Conservation (phyloP, 2,888 invertebrate genomes). For the Cosmopolites sordidus region DNA sequence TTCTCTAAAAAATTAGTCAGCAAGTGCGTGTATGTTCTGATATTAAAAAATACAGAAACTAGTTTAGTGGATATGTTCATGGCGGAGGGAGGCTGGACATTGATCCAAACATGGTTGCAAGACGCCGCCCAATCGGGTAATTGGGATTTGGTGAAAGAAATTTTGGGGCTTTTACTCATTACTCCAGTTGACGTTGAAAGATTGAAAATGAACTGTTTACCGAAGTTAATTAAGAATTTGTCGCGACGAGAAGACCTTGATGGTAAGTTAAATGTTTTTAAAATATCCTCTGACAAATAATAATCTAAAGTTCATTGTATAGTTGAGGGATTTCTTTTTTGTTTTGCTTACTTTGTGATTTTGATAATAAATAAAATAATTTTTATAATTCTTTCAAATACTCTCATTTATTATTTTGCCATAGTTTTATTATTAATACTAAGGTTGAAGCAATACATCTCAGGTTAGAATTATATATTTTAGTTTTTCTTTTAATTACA, state of each 20-base stretch:
- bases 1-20: slow-evolving; percentile 93
- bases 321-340: too few relatives aligned
- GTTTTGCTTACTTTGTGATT: too few relatives aligned
- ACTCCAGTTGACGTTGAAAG: slow-evolving; percentile 90
- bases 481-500: slow-evolving; percentile 16
- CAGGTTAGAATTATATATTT: too few relatives aligned
- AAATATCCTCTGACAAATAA: too few relatives aligned
- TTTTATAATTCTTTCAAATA: too few relatives aligned
- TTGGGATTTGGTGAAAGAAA: slow-evolving; percentile 81
- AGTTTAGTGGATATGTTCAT: slow-evolving; percentile 84
- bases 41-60: slow-evolving; percentile 80
- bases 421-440: too few relatives aligned
- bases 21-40: slow-evolving; percentile 92
- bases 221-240: slow-evolving; percentile 84
- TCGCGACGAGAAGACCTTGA: slow-evolving; percentile 78
- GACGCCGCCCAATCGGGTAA: slow-evolving; percentile 81
- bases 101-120: slow-evolving; percentile 85
- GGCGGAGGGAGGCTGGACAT: slow-evolving; percentile 87
- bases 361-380: too few relatives aligned
- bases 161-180: slow-evolving; percentile 76
- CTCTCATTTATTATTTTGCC: too few relatives aligned
- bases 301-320: too few relatives aligned
- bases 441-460: too few relatives aligned
- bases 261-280: slow-evolving; percentile 71
- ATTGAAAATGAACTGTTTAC: slow-evolving; percentile 85